Evolutionary conservation across 2,113 vertebrate genomes (phyloP), one percentile per base, ranked within the genome.

Genomic region (Equus quagga): DNA sequence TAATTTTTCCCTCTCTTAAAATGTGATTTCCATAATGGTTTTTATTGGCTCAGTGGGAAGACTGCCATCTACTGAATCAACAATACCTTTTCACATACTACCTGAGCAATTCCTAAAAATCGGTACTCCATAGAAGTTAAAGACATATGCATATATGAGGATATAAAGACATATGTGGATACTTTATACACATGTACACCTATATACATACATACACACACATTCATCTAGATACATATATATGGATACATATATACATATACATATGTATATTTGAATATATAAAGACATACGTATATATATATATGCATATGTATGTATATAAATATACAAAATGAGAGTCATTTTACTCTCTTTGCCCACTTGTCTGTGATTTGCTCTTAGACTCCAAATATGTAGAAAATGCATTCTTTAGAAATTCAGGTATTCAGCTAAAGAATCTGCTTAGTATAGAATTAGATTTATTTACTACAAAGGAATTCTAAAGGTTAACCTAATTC

Each of bases 21-120:
- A 89, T 86, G 26, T 85, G 33, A 90, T 97, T 93, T 89, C 33
- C 36, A 82, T 28, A 69, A 4, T 84, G 19, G 58, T 60, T 84
- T 95, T 92, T 76, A 69, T 73, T 84, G 73, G 82, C 24, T 93
- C 62, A 72, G 93, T 96, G 93, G 89, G 97, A 97, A 97, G 95
- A 94, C 73, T 93, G 86, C 91, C 96, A 90, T 96, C 96, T 97
- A 91, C 81, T 93, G 93, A 93, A 75, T 41, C 58, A 80, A 54
- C 64, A 89, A n/a, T 78, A 82, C 58, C 69, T 89, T 75, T 91
- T 79, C 82, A 64, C 15, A 17, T 56, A 9, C 41, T 44, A 95
- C 88, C 91, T 91, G 84, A 51, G 7, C 26, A n/a, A 69, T 36
- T 93, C 54, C 89, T 81, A 54, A 62, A 96, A 96, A 84, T 28